These are phyloP conservation scores for Sclerodermus sp. DNA, from an alignment of 2,888 invertebrate species.

Conservation along the genomic window DNA sequence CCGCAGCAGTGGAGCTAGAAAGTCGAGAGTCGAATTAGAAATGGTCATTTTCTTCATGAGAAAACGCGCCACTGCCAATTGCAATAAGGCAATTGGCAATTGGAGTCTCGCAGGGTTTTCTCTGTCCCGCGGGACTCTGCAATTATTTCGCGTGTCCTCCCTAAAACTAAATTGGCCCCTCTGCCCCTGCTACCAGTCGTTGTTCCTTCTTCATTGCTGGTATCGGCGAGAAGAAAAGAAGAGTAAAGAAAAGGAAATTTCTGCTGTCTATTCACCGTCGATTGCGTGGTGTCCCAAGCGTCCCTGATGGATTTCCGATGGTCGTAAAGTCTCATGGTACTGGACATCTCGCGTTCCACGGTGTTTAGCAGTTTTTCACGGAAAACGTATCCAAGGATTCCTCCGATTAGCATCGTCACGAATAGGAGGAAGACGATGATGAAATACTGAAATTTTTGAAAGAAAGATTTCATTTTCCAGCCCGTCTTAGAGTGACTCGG, in stretches of 20 bases:
- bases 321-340: conserved; percentile 75
- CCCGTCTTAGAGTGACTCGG: neutral
- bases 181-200: no score
- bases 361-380: conserved; percentile 78
- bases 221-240: no score
- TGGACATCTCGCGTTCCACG: conserved; percentile 77
- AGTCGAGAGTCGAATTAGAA: conserved; percentile 6
- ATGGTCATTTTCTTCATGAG: no score
- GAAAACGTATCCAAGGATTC: conserved; percentile 88
- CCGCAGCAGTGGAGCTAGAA: conserved; percentile 81
- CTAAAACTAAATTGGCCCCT: no score
- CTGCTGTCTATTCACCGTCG: conserved; percentile 58
- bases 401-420: conserved; percentile 87
- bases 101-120: no score
- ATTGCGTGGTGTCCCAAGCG: conserved; percentile 89
- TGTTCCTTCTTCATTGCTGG: no score
- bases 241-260: no score
- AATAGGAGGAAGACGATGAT: conserved; percentile 85
- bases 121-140: no score
- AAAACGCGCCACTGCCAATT: no score
- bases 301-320: conserved; percentile 70
- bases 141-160: no score
- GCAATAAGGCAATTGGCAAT: no score
- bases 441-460: conserved; percentile 72
- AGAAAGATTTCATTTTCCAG: conserved; percentile 5